phyloP scores from a whole-genome alignment of 1,140 invertebrate species.

The Daktulosphaira vitifoliae region DNA sequence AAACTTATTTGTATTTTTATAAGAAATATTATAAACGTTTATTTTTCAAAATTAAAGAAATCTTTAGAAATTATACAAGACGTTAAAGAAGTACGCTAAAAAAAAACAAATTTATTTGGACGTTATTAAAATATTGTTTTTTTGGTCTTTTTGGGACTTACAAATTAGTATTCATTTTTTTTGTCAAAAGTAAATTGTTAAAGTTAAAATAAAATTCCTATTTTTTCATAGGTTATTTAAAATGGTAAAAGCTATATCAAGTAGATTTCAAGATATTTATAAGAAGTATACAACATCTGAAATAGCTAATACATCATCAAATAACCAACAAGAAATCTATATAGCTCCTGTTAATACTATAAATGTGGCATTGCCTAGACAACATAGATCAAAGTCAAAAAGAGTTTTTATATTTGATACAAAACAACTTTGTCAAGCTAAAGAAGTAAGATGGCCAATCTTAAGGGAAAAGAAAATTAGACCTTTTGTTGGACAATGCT shows the following conservation, averaged over 20 bases:
- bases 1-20: no score
- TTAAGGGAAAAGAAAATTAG: background rate
- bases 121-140: no score
- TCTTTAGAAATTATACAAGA: no score
- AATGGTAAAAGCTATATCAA: background rate
- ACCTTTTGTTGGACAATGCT: background rate
- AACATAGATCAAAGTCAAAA: background rate
- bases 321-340: background rate
- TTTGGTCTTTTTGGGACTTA: no score
- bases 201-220: no score
- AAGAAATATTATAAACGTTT: no score
- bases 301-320: background rate
- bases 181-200: no score
- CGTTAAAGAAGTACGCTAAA: no score
- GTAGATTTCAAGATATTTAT: conserved; percentile 7
- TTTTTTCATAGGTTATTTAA: background rate
- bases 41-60: no score
- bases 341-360: background rate
- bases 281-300: conserved; percentile 4
- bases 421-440: background rate
- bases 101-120: no score
- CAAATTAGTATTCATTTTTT: no score
- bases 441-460: background rate
- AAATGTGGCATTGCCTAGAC: background rate
- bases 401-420: background rate